Percentiles rank a stretch among this genome's conserved stretches.
These are phyloP conservation scores for Mastomys natalensis DNA, from an alignment of 2,113 vertebrate genomes.

Conservation along the genomic window DNA sequence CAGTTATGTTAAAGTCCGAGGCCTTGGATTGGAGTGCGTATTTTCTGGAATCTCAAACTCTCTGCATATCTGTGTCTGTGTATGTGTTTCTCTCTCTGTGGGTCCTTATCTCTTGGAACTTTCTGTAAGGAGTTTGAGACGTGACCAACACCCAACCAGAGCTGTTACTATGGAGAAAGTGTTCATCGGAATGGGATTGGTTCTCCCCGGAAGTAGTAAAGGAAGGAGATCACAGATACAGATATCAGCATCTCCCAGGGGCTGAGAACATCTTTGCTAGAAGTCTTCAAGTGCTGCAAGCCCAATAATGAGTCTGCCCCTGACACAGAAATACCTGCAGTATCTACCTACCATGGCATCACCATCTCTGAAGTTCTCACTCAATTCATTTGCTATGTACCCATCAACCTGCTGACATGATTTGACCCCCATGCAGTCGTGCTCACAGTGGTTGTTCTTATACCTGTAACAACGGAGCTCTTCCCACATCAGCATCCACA, in stretches of 20 bases:
- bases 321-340: not conserved
- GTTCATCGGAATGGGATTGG: not conserved
- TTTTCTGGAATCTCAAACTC: constrained; percentile 54
- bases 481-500: not conserved
- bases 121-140: not conserved
- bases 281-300: not conserved
- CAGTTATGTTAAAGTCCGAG: constrained; percentile 24
- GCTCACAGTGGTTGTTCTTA: not conserved
- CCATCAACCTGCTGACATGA: not conserved
- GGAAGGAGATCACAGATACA: not conserved
- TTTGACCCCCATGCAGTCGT: not conserved
- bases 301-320: not conserved
- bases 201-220: not conserved
- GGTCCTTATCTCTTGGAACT: not conserved
- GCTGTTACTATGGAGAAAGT: not conserved
- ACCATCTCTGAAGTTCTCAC: not conserved
- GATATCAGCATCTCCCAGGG: not conserved
- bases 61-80: not conserved
- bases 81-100: not conserved
- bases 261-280: not conserved
- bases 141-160: not conserved
- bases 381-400: not conserved
- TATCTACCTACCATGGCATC: not conserved
- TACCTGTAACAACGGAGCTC: not conserved
- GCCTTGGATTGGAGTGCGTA: not conserved